Evolutionary conservation across 2,888 invertebrate genomes (phyloP), one percentile per base, ranked within the genome.

Genomic region (Lasioglossum lativentre): DNA sequence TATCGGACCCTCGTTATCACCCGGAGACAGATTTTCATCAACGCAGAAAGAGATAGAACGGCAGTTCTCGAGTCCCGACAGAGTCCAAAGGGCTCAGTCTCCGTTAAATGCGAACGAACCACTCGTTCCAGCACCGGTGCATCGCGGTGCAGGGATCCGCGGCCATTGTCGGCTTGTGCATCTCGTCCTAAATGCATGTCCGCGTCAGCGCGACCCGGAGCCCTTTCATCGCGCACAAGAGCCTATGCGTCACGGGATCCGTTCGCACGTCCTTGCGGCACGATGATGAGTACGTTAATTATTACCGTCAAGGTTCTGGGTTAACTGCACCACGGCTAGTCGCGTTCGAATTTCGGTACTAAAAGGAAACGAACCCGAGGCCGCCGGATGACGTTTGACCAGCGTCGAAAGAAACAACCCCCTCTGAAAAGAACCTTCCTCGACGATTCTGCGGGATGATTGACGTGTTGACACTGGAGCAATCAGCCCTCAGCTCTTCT

Each of bases 251-350:
- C 70, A 75, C 83, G 87, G 86, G 75, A 92, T 92, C 91, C 89
- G 86, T 91, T 90, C 89, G 90, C 89, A 82, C 78, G 86, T 88
- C 83, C 91, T 83, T 78, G 77, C 76, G 74, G 71, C 82, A 73
- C 88, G 82, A 85, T 91, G 91, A 91, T 91, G 91, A 91, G 84
- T 85, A 89, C 85, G 92, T 91, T 92, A 91, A 91, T 91, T 91
- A 91, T 92, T 92, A 92, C 83, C 87, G 82, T 75, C 86, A 84
- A 91, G 87, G 82, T 75, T 83, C 73, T 38, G 82, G 73, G 79
- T 59, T 30, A 75, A 75, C 78, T 71, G 79, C 52, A 75, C 76
- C 70, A 74, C 63, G 59, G 52, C 78, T 72, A 82, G 66, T 47
- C 56, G 81, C 78, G 78, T 63, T 40, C 75, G 74, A 87, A 86